Conservation (phyloP, 92 coral and sea anemone genomes). For the Actinernus sp. region DNA sequence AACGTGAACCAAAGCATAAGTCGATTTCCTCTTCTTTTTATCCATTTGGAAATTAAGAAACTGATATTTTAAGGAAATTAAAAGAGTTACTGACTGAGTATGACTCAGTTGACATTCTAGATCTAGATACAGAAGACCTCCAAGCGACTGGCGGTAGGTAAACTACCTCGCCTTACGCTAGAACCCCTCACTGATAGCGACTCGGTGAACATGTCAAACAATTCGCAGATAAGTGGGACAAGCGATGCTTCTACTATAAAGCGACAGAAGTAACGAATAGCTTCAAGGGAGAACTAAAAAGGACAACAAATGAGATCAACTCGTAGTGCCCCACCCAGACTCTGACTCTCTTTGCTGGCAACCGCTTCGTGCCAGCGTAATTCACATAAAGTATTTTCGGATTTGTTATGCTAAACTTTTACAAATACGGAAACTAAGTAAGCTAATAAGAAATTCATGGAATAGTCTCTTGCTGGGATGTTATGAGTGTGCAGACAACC, state of each 20-base stretch:
- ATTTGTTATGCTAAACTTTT: slow-evolving; percentile 8
- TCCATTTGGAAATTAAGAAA: too few species aligned
- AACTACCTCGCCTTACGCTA: not conserved
- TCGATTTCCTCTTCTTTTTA: too few species aligned
- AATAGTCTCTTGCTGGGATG: slow-evolving; percentile 30
- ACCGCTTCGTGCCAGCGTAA: slow-evolving; percentile 12
- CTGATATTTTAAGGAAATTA: too few species aligned
- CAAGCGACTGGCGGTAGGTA: too few species aligned
- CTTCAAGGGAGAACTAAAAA: not conserved
- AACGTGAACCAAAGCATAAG: too few species aligned
- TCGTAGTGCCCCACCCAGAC: slow-evolving; percentile 42
- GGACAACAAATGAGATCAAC: not conserved
- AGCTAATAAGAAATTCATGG: slow-evolving; percentile 12
- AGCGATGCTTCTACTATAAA: too few species aligned
- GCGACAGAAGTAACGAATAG: too few species aligned
- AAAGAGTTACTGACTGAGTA: too few species aligned
- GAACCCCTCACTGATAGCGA: not conserved
- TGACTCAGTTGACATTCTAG: too few species aligned
- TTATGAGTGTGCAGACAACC: not conserved
- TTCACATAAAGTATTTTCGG: slow-evolving; percentile 3
- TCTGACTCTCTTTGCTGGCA: slow-evolving; percentile 5
- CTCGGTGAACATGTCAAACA: too few species aligned
- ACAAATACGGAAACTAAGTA: slow-evolving; percentile 42
- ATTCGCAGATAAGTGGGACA: too few species aligned
- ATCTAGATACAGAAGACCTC: too few species aligned